A percentile compares a stretch with the other conserved stretches of the same genome.
These are phyloP conservation scores for Magallana gigas DNA, from an alignment of 1,140 invertebrate species.

Conservation along the genomic window DNA sequence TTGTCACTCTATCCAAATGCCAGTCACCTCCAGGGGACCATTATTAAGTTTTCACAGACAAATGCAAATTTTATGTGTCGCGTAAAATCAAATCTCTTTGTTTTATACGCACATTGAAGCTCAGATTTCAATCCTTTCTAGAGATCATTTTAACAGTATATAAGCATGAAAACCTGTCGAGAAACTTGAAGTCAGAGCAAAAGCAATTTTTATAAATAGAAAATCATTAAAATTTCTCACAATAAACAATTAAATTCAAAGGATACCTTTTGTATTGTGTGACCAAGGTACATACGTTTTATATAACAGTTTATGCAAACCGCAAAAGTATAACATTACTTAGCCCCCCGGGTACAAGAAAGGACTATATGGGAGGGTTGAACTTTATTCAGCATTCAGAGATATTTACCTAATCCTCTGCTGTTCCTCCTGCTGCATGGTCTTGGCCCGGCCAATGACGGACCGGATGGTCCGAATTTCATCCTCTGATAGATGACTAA, in stretches of 20 bases:
- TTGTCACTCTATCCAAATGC: background rate
- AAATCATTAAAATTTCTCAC: no score
- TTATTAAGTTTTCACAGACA: background rate
- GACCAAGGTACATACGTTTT: no score
- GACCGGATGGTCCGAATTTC: conserved; percentile 83
- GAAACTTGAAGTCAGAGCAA: no score
- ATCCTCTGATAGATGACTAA: conserved; percentile 83
- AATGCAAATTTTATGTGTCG: background rate
- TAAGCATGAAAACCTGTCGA: no score
- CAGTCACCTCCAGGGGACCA: background rate
- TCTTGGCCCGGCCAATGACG: conserved; percentile 84
- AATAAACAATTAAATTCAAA: no score
- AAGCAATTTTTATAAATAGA: no score
- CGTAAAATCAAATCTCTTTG: conserved; percentile 10
- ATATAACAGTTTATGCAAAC: background rate
- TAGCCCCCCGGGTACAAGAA: background rate
- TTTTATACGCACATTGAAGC: background rate
- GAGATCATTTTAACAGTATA: no score
- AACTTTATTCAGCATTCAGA: background rate
- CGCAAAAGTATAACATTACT: background rate
- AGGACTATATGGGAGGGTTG: background rate
- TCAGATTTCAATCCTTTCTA: no score
- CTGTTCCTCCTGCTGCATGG: conserved; percentile 79
- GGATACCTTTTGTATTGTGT: background rate
- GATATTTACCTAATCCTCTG: conserved; percentile 70